These are phyloP conservation scores for Lamellibrachia satsuma DNA, from an alignment of 2,888 invertebrate species.

Conservation along the genomic window DNA sequence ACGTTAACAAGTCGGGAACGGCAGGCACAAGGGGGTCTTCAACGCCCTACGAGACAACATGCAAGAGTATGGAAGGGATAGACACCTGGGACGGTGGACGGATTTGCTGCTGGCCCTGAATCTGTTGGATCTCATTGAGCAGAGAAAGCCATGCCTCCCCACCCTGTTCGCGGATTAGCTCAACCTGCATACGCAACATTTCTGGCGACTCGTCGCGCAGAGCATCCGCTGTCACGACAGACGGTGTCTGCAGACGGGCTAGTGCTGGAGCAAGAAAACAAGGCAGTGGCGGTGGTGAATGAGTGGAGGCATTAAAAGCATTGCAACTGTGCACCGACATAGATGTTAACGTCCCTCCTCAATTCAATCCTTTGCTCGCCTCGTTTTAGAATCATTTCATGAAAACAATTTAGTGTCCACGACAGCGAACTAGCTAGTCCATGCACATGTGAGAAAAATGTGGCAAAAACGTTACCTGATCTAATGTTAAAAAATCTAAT, in stretches of 20 bases:
- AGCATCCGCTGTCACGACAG: neutral
- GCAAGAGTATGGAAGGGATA: neutral
- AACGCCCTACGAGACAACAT: too few species aligned
- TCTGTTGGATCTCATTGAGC: slow-evolving; percentile 34
- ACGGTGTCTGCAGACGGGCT: neutral
- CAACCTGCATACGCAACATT: slow-evolving; percentile 34
- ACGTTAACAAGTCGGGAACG: too few species aligned
- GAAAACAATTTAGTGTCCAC: too few species aligned
- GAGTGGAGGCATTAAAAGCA: neutral
- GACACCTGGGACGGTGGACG: neutral
- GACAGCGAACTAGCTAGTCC: too few species aligned
- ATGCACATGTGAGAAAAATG: too few species aligned
- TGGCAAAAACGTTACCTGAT: too few species aligned
- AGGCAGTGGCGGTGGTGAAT: neutral
- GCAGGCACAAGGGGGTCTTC: too few species aligned
- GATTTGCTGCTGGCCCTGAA: neutral
- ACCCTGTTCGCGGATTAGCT: slow-evolving; percentile 39
- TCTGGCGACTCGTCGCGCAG: slow-evolving; percentile 25
- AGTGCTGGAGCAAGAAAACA: neutral
- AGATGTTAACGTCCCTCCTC: neutral
- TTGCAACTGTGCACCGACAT: neutral
- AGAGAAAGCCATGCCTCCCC: slow-evolving; percentile 40
- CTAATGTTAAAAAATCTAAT: too few species aligned
- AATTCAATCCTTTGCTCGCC: too few species aligned
- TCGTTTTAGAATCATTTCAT: too few species aligned